These are phyloP conservation scores for Hypotaenidia okinawae DNA, from an alignment of 2,797 vertebrate species.

Conservation along the genomic window DNA sequence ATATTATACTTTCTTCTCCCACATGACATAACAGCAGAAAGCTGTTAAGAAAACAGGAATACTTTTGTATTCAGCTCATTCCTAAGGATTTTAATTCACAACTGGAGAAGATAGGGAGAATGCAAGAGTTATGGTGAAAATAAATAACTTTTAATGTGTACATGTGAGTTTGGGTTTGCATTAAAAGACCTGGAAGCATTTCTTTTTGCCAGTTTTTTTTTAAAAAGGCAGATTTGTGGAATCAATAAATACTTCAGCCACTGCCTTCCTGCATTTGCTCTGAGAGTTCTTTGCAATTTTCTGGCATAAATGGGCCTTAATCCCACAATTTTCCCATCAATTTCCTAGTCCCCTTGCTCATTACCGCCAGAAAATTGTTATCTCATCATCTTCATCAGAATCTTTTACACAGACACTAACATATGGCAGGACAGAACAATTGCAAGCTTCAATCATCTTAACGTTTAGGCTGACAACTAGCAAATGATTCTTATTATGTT, in stretches of 20 bases:
- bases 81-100: neutral
- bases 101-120: neutral
- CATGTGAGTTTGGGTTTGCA: neutral
- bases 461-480: conserved; percentile 41
- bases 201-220: neutral
- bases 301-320: conserved; percentile 49
- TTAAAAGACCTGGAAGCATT: neutral
- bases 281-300: conserved; percentile 55
- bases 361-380: conserved; percentile 58
- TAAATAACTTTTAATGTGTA: neutral
- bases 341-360: conserved; percentile 49
- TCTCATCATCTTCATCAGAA: conserved; percentile 59
- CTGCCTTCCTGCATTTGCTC: conserved; percentile 15
- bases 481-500: conserved; percentile 40
- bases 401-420: conserved; percentile 27
- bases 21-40: neutral
- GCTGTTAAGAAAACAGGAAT: neutral
- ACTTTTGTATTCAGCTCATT: neutral
- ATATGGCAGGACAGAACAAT: conserved; percentile 53
- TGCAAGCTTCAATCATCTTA: conserved; percentile 49
- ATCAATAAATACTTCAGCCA: conserved; percentile 31
- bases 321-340: conserved; percentile 58
- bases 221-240: conserved; percentile 21
- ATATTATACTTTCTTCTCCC: neutral
- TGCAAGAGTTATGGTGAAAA: neutral